Percentiles rank a stretch among this genome's conserved stretches.
Evolutionary conservation across 2,797 vertebrate species (phyloP).

Genomic region (Onychomys arenicola): DNA sequence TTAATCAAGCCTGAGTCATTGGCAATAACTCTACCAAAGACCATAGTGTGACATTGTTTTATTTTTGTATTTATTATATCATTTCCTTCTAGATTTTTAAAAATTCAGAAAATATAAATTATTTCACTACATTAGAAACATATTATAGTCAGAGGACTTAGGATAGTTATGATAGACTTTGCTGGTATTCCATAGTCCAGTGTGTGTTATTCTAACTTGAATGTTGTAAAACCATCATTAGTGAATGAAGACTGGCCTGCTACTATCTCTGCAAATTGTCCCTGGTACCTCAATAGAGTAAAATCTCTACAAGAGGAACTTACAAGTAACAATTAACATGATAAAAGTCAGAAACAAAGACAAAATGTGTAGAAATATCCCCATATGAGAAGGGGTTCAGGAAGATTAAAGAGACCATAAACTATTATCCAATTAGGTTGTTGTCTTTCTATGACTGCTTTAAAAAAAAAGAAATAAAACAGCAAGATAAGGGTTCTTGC

Average conservation of each 20-base stretch:
- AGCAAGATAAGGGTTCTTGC: neutral
- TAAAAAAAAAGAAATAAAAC: neutral
- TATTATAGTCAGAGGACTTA: slow-evolving; percentile 9
- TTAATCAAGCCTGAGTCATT: slow-evolving; percentile 47
- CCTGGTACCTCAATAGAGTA: slow-evolving; percentile 17
- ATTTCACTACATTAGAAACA: neutral
- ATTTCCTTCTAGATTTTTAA: neutral
- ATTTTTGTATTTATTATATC: slow-evolving; percentile 7
- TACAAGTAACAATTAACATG: slow-evolving; percentile 7
- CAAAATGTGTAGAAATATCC: neutral
- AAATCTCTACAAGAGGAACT: neutral
- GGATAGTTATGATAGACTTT: neutral
- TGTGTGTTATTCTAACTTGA: slow-evolving; percentile 31
- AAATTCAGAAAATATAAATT: slow-evolving; percentile 2
- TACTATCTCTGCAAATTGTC: neutral
- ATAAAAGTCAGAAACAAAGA: slow-evolving; percentile 15
- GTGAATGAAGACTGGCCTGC: slow-evolving; percentile 27
- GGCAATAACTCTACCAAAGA: neutral
- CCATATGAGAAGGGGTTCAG: neutral
- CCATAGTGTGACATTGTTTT: neutral
- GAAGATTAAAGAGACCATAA: neutral
- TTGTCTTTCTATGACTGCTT: neutral
- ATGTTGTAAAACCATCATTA: slow-evolving; percentile 33
- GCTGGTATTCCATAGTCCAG: slow-evolving; percentile 12
- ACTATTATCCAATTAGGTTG: neutral